Percentiles rank a stretch among this genome's conserved stretches.
phyloP scores from a whole-genome alignment of 2,888 invertebrate species.

The Capitulum mitella region DNA sequence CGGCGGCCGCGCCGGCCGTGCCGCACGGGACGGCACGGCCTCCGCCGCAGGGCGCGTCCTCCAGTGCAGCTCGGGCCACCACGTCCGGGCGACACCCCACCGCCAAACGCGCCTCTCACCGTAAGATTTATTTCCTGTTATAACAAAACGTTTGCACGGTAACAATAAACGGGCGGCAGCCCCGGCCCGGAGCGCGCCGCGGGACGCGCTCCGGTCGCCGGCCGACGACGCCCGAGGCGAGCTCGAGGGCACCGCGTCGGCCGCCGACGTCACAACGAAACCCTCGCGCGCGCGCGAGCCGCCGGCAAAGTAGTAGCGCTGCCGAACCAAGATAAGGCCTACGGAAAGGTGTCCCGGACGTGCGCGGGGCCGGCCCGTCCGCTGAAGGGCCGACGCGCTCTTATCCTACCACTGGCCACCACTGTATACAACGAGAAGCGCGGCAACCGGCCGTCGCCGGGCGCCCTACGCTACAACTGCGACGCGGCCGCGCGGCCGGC shows the following conservation, averaged over 20 bases:
- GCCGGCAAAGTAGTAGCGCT: neutral
- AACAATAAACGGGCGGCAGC: neutral
- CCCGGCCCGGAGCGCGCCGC: neutral
- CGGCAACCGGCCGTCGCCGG: neutral
- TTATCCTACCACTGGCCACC: neutral
- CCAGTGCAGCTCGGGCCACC: too few relatives aligned
- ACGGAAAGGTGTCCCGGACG: neutral
- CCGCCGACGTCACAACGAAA: neutral
- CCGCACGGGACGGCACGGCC: too few relatives aligned
- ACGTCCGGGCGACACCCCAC: too few relatives aligned
- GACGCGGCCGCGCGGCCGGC: neutral
- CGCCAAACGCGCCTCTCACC: neutral
- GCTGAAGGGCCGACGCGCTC: neutral
- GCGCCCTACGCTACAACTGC: neutral
- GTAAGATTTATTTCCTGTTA: constrained; percentile 15
- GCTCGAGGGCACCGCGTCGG: neutral
- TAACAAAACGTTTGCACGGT: constrained; percentile 15
- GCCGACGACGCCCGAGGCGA: neutral
- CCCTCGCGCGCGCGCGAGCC: neutral
- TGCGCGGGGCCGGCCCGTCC: neutral
- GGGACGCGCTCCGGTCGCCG: too few relatives aligned
- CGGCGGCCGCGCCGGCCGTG: too few relatives aligned
- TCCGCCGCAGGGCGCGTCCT: too few relatives aligned
- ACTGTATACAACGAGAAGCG: neutral
- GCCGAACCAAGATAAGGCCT: constrained; percentile 10